Base-by-base conservation (phyloP, 2,888 invertebrate genomes). In the Dicroscelio sp. region DNA sequence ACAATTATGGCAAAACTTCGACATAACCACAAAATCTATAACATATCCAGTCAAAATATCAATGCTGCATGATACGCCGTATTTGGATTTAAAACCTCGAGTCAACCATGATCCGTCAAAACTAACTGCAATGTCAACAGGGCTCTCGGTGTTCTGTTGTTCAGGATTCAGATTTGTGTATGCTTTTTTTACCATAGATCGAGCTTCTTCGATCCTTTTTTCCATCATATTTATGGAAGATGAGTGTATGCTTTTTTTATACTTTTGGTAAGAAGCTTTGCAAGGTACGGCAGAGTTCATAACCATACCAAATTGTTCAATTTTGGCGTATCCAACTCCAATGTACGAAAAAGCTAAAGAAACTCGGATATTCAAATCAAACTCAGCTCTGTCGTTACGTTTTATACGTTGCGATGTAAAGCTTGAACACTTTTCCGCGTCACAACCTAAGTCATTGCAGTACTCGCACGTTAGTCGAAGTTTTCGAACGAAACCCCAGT, bases 41-140 rank as follows among this genome's bases (percentile, higher is more conserved):
- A 75, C 75, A 58, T 75, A 75, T n/a, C 75, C 75, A 23, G 75
- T 75, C 1, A 20, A 23, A 43, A 58, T n/a, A 43, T 69, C 69
- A 43, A 69, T 69, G 20, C 12, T 33, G 12, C 33, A 69, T 14
- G 43, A 35, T 23, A 38, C n/a, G 12, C 69, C 69, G 14, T 33
- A 27, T 27, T 43, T 69, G 12, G 25, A 43, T 14, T 69, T 69
- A 27, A 38, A 43, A 25, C 17, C 43, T 17, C 69, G 20, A 69
- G 69, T 69, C 5, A 69, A 17, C 23, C 69, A 43, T 38, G 69
- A 69, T 33, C 35, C 65, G 25, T 58, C 58, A 27, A 58, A 58
- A 27, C 58, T 58, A 58, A 58, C 58, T 25, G 63, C 63, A 20
- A 63, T 23, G 20, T 63, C 31, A 63, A 63, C 31, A 31, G 60